Percentiles rank a stretch among this genome's conserved stretches.
Conservation (phyloP, 1,140 invertebrate genomes). For the Mya arenaria region DNA sequence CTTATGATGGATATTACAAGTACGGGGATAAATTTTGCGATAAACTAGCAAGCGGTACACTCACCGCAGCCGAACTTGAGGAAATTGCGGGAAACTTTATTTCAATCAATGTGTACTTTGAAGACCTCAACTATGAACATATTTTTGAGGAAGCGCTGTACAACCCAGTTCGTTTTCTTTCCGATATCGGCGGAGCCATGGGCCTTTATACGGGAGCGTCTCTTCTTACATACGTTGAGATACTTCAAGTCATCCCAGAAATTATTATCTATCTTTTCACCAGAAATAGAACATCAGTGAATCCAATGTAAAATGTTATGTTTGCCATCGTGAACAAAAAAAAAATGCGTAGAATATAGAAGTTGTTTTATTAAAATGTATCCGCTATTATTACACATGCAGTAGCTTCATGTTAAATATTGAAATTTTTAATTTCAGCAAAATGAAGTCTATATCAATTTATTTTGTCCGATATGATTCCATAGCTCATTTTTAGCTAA, state of each 20-base stretch:
- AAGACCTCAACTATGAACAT: conserved; percentile 5
- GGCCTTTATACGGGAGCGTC: conserved; percentile 22
- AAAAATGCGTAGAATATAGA: too few species aligned
- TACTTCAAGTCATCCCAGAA: conserved; percentile 3
- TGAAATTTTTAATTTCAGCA: too few species aligned
- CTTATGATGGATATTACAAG: not conserved
- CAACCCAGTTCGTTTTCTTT: conserved; percentile 5
- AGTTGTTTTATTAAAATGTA: too few species aligned
- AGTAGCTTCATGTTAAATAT: too few species aligned
- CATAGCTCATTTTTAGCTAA: too few species aligned
- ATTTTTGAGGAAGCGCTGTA: conserved; percentile 14
- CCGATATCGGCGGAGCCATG: conserved; percentile 29
- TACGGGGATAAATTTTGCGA: not conserved
- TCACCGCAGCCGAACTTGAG: not conserved
- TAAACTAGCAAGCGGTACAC: not conserved
- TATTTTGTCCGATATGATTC: too few species aligned
- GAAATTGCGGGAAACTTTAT: not conserved
- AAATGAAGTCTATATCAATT: too few species aligned
- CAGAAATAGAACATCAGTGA: too few species aligned
- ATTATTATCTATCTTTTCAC: not conserved
- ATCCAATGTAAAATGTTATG: too few species aligned
- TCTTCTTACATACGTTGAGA: not conserved
- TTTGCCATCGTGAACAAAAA: too few species aligned
- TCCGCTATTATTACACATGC: too few species aligned
- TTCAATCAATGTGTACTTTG: conserved; percentile 14